phyloP scores from a whole-genome alignment of 2,888 invertebrate genomes.

The Patella pellucida region DNA sequence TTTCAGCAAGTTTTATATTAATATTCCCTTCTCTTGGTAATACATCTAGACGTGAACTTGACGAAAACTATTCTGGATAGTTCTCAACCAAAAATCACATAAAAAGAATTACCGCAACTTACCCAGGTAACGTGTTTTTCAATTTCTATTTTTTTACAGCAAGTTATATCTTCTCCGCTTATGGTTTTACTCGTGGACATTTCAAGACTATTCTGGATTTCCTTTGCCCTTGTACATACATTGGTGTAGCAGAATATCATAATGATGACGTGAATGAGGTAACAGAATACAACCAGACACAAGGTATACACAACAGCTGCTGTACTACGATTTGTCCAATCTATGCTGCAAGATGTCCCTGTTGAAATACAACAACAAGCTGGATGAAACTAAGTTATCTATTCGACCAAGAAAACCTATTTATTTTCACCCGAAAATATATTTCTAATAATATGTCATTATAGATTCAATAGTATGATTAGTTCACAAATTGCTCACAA shows the following conservation, averaged over 20 bases:
- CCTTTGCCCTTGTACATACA: slow-evolving; percentile 14
- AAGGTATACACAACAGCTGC: slow-evolving; percentile 28
- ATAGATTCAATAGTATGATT: too few relatives aligned
- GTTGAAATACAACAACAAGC: not conserved
- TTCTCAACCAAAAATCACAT: not conserved
- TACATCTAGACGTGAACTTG: too few relatives aligned
- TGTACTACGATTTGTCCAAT: slow-evolving; percentile 27
- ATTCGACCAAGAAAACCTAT: too few relatives aligned
- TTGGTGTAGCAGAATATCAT: slow-evolving; percentile 30
- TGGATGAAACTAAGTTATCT: too few relatives aligned
- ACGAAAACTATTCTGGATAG: too few relatives aligned
- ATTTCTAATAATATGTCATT: too few relatives aligned
- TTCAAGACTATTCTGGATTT: slow-evolving; percentile 17
- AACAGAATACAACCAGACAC: slow-evolving; percentile 29
- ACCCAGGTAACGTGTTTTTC: slow-evolving; percentile 25
- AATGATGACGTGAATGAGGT: slow-evolving; percentile 28
- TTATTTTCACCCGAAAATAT: too few relatives aligned
- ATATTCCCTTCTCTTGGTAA: too few relatives aligned
- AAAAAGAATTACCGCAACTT: not conserved
- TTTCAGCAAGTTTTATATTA: too few relatives aligned
- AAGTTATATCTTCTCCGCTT: not conserved
- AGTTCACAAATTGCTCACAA: too few relatives aligned
- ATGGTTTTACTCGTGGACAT: not conserved
- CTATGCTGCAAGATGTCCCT: slow-evolving; percentile 38
- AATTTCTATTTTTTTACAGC: slow-evolving; percentile 17